Base-by-base conservation (phyloP, 2,113 vertebrate genomes). In the human (Homo sapiens) region DNA sequence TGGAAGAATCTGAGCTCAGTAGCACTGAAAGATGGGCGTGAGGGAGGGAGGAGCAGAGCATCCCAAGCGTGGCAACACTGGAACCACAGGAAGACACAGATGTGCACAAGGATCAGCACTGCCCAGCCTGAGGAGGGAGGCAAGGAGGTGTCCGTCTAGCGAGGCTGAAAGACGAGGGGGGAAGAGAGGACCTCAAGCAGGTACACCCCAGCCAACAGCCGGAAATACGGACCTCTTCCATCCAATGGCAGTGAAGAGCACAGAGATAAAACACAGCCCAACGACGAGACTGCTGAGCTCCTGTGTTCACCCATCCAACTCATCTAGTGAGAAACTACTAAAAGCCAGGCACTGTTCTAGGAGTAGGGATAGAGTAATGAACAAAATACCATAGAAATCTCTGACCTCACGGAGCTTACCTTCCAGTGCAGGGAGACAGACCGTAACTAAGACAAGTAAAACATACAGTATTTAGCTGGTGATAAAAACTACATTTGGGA, bases 201-300 rank as follows among this genome's bases (percentile, higher is more conserved):
- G 27, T 52, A 12, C 4, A 59, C 2, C 27, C 27, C 57, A 25
- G 48, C 32, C 18, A 76, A 38, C 68, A 76, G 25, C 18, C 2
- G 30, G 61, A 86, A 70, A 38, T 1, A 48, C 8, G 45, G 85
- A n/a, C 35, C 20, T 16, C 10, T 38, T 64, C 45, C 61, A 35
- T 9, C 35, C 55, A 66, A 9, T 0, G 5, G 25, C 2, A 64
- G 5, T 27, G 66, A 52, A 38, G 2, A 0, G 11, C 2, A 2
- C 40, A 68, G 52, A 75, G 55, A 9, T 18, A 30, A 25, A 30
- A 64, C 12, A 38, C 35, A n/a, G 70, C 52, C 57, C 6, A 6
- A 13, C 80, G 61, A 16, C 0, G 59, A 8, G 27, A 45, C 18
- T 38, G 78, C 72, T 20, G 27, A 72, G 73, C 27, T 20, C 43